Base-by-base conservation (phyloP, 2,888 invertebrate genomes). In the Parnassius apollo region DNA sequence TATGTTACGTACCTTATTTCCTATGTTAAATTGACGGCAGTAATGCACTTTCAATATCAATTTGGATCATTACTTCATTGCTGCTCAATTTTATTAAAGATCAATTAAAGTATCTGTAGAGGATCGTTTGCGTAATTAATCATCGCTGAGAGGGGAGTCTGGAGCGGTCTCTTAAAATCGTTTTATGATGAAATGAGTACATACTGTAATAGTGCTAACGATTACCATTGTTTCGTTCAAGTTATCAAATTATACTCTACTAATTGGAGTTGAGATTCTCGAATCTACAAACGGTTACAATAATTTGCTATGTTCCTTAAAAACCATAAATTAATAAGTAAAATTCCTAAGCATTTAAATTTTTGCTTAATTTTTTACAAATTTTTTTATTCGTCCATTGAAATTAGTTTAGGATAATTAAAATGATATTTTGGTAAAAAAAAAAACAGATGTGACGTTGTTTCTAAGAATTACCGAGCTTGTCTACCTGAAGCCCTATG, bases 91-190 rank as follows among this genome's bases (percentile, higher is more conserved):
- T 67, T 67, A 68, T 69, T 69, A 69, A 61, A 55, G 62, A 64
- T 69, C 66, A 68, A 69, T 70, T 70, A 70, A 62, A 70, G 68
- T 70, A 62, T 61, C 61, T 66, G 66, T 61, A 18, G 18, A 63
- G 61, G 57, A 58, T 66, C 70, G 65, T 70, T 70, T 66, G 66
- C 62, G 66, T 69, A 68, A 70, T 70, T 65, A 67, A 67, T 70
- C 68, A 69, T 59, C 52, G 67, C 25, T 9, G 9, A 13, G 58
- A 50, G 54, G 49, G 49, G 42, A 9, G 44, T 54, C 58, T 58
- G 12, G 54, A 58, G 62, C 54, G 62, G 44, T 59, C 42, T 58
- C 58, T 58, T 62, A 49, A 62, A 57, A 35, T 52, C 52, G 46
- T 42, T 46, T 53, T 57, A 57, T 61, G 35, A 48, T 57, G 46